phyloP scores from a whole-genome alignment of 2,888 invertebrate genomes.

The Hydrotaea diabolus region DNA sequence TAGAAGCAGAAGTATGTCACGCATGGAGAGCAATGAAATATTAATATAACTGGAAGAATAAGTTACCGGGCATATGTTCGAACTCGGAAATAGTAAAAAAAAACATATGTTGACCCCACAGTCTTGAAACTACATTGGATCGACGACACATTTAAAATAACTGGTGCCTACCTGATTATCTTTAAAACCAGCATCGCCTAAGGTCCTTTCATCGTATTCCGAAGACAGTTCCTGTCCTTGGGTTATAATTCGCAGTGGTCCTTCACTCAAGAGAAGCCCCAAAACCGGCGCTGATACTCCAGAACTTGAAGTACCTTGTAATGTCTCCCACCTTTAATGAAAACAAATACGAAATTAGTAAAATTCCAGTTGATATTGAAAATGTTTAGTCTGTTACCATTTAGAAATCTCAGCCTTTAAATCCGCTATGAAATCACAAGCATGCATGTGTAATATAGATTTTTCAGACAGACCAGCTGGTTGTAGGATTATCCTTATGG shows the following conservation, averaged over 20 bases:
- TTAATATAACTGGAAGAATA: too few species aligned
- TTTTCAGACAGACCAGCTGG: constrained; percentile 94
- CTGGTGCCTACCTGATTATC: constrained; percentile 89
- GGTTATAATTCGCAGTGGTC: constrained; percentile 94
- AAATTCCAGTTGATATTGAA: neutral
- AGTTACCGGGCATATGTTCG: too few species aligned
- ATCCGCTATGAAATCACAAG: constrained; percentile 94
- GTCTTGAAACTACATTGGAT: too few species aligned
- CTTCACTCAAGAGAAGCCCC: constrained; percentile 88
- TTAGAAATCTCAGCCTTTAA: constrained; percentile 96
- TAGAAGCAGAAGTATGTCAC: too few species aligned
- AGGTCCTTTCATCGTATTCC: constrained; percentile 94
- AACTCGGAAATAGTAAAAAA: too few species aligned
- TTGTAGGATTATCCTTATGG: constrained; percentile 90
- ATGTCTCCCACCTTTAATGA: constrained; percentile 85
- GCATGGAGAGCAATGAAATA: too few species aligned
- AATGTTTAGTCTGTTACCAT: constrained; percentile 82
- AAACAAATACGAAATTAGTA: constrained; percentile 11
- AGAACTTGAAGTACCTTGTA: constrained; percentile 79
- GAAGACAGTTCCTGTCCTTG: constrained; percentile 95
- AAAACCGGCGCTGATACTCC: constrained; percentile 82
- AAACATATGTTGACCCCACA: too few species aligned
- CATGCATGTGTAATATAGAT: constrained; percentile 89
- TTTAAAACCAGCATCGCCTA: constrained; percentile 96
- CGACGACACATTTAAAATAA: too few species aligned